phyloP scores from a whole-genome alignment of 2,888 invertebrate genomes.

The Nemotelus nigrinus region DNA sequence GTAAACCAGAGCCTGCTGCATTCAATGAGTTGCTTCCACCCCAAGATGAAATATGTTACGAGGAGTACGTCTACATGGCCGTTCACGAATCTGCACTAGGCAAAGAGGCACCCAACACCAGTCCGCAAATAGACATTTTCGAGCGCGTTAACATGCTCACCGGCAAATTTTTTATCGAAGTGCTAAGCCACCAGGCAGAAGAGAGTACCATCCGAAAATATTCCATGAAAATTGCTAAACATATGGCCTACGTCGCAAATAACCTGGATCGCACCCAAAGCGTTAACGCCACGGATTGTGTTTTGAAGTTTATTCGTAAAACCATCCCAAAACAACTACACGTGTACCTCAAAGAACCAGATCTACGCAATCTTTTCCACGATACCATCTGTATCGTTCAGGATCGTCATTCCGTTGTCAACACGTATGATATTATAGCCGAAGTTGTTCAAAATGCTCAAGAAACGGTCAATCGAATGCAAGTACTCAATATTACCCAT shows the following conservation, averaged over 20 bases:
- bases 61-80: conserved; percentile 52
- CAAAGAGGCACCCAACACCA: conserved; percentile 53
- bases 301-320: conserved; percentile 58
- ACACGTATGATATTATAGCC: conserved; percentile 56
- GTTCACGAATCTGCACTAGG: conserved; percentile 57
- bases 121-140: conserved; percentile 56
- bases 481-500: conserved; percentile 43
- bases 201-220: conserved; percentile 59
- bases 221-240: conserved; percentile 58
- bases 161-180: conserved; percentile 57
- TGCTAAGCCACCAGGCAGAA: conserved; percentile 56
- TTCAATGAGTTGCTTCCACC: conserved; percentile 53
- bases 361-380: conserved; percentile 58
- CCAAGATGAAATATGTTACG: conserved; percentile 52
- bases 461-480: conserved; percentile 34
- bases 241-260: conserved; percentile 61
- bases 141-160: conserved; percentile 60
- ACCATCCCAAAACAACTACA: conserved; percentile 62
- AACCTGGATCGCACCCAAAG: conserved; percentile 59
- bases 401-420: conserved; percentile 57
- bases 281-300: conserved; percentile 50
- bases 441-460: conserved; percentile 46
- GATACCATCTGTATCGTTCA: conserved; percentile 60
- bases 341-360: conserved; percentile 57
- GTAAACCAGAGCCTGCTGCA: conserved; percentile 39